Conservation (phyloP, 2,888 invertebrate genomes). For the Aspidiotus rigidus region DNA sequence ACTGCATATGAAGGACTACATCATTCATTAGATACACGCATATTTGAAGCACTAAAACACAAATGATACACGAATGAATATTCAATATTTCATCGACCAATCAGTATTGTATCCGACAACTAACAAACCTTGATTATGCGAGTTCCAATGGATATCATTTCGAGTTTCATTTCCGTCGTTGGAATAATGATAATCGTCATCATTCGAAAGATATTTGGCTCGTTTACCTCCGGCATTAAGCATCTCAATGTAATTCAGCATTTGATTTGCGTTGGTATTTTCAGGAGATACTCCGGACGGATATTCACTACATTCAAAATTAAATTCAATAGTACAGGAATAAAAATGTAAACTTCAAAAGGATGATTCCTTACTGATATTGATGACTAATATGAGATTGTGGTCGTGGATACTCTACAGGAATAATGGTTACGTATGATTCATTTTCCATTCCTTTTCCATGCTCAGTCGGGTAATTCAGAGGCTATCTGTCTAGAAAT, state of each 20-base stretch:
- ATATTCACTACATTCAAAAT: neutral
- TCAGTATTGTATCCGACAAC: too few species aligned
- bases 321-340: neutral
- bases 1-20: conserved; percentile 70
- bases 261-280: conserved; percentile 9
- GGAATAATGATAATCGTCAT: conserved; percentile 4
- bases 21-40: conserved; percentile 77
- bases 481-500: too few species aligned
- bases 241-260: conserved; percentile 8
- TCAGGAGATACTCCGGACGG: conserved; percentile 11
- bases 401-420: conserved; percentile 51
- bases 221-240: conserved; percentile 4
- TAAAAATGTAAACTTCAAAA: neutral
- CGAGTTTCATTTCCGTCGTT: conserved; percentile 16
- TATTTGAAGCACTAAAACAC: conserved; percentile 47
- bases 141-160: conserved; percentile 8
- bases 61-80: neutral
- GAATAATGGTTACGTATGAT: conserved; percentile 53
- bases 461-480: too few species aligned
- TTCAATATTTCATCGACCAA: too few species aligned
- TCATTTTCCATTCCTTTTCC: conserved; percentile 38
- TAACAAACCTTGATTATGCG: conserved; percentile 12
- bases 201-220: conserved; percentile 3
- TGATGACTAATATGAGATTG: conserved; percentile 52
- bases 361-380: conserved; percentile 46